Percentiles rank a stretch among this genome's conserved stretches.
Conservation (phyloP, 2,888 invertebrate genomes). For the Pachliopta kotzebuea region DNA sequence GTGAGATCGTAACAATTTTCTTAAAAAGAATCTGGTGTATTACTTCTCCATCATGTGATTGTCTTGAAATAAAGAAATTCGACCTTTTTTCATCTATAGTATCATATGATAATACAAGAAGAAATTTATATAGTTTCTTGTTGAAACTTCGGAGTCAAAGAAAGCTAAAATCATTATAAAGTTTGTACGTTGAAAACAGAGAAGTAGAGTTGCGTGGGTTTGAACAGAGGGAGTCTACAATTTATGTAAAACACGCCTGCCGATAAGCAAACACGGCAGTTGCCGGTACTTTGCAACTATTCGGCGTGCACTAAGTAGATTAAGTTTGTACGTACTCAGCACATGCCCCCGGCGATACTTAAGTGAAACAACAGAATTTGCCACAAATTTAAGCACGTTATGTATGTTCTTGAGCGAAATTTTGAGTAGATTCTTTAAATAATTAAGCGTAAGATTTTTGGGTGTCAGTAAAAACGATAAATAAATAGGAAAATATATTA, state of each 20-base stretch:
- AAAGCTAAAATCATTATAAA: not conserved
- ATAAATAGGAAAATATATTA: not conserved
- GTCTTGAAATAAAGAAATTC: no score
- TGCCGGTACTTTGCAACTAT: conserved; percentile 52
- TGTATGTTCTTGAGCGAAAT: not conserved
- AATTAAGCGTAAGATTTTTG: not conserved
- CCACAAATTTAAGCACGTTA: conserved; percentile 15
- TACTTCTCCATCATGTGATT: no score
- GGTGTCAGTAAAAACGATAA: not conserved
- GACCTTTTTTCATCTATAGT: no score
- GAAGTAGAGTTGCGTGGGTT: conserved; percentile 22
- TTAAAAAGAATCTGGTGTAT: no score
- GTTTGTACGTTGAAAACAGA: not conserved
- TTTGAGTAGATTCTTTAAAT: not conserved
- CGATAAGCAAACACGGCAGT: conserved; percentile 58
- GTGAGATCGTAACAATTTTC: no score
- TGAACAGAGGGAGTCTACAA: conserved; percentile 54
- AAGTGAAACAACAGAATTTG: conserved; percentile 16
- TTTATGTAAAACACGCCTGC: conserved; percentile 68
- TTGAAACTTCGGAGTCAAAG: not conserved
- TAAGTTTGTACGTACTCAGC: conserved; percentile 42
- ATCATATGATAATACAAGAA: not conserved
- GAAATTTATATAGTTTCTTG: not conserved
- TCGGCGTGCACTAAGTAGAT: conserved; percentile 60
- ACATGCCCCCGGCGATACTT: conserved; percentile 31